phyloP scores from a whole-genome alignment of 1,140 invertebrate genomes.

The Eriocheir sinensis region DNA sequence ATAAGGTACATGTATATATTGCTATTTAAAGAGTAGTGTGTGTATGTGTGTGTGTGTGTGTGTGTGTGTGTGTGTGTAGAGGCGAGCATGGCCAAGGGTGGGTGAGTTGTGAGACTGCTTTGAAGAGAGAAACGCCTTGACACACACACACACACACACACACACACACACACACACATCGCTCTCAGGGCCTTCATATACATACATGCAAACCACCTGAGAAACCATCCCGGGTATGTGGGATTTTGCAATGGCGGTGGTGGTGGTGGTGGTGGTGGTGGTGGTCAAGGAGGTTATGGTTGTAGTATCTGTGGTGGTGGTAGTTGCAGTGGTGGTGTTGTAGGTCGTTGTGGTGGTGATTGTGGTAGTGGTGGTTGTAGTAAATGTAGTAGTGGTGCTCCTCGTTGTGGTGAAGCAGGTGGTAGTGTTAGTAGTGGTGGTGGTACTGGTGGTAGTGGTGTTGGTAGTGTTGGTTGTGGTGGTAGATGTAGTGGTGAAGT shows the following conservation, averaged over 20 bases:
- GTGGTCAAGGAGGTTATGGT: no score
- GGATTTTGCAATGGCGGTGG: background rate
- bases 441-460: background rate
- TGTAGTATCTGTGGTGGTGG: background rate
- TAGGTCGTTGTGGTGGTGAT: background rate
- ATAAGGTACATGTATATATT: no score
- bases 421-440: no score
- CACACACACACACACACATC: background rate
- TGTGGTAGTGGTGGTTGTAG: background rate
- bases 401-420: no score
- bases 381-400: background rate
- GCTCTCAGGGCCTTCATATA: background rate
- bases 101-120: no score
- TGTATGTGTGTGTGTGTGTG: no score
- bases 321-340: background rate
- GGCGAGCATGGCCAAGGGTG: no score
- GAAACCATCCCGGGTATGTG: background rate
- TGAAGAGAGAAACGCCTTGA: no score
- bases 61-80: no score
- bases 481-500: background rate
- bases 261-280: no score
- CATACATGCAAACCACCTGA: conserved; percentile 6
- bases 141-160: background rate
- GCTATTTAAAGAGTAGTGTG: no score
- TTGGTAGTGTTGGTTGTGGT: background rate